A percentile compares a stretch with the other conserved stretches of the same genome.
Evolutionary conservation across 2,888 invertebrate species (phyloP).

Genomic region (Melangyna quadrimaculata): DNA sequence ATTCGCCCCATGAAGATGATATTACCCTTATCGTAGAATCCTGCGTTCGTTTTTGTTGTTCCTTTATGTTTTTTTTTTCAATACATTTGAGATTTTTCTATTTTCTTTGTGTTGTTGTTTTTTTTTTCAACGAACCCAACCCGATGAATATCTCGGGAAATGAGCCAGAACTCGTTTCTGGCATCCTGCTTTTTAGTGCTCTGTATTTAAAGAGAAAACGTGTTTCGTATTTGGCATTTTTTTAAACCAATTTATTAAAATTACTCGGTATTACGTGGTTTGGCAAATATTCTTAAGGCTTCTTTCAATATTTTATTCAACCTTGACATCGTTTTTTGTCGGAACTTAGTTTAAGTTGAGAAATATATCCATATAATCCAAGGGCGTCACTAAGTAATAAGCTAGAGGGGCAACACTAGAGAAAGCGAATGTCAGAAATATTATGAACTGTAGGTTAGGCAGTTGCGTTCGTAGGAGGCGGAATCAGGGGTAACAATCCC

Average conservation of each 20-base stretch:
- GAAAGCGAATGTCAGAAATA: too few relatives aligned
- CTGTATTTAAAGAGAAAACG: not conserved
- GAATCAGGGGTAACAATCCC: too few relatives aligned
- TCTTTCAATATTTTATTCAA: not conserved
- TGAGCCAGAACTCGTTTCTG: not conserved
- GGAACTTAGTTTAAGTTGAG: not conserved
- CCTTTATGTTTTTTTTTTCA: not conserved
- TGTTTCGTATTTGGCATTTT: not conserved
- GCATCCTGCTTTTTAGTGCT: not conserved
- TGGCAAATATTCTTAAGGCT: not conserved
- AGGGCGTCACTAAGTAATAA: not conserved
- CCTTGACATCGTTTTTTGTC: not conserved
- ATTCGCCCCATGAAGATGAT: constrained; percentile 41
- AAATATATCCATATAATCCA: not conserved
- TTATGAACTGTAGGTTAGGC: too few relatives aligned
- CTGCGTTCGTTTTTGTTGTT: constrained; percentile 7
- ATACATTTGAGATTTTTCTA: not conserved
- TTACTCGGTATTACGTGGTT: not conserved
- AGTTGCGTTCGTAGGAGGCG: too few relatives aligned
- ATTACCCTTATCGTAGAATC: constrained; percentile 53
- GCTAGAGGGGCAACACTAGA: not conserved
- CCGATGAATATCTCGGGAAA: not conserved
- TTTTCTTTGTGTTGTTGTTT: not conserved
- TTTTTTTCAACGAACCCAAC: not conserved
- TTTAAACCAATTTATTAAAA: constrained; percentile 1